Evolutionary conservation across 2,797 vertebrate species (phyloP), one percentile per base, ranked within the genome.

Genomic region (Platalea minor): DNA sequence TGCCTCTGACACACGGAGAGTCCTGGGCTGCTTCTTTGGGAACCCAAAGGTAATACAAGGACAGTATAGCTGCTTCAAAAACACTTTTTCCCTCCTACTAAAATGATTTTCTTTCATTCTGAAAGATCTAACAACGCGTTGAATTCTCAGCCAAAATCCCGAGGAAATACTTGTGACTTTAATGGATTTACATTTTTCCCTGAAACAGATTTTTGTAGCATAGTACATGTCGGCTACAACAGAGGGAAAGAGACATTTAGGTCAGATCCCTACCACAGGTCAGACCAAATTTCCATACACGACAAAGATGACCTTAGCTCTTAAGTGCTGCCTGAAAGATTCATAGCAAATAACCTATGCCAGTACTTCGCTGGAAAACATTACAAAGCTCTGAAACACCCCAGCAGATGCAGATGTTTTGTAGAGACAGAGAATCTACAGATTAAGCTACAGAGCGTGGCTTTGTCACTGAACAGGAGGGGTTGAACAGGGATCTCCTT

Each of bases 1-100:
- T 8, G 31, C 11, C 53, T 65, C 24, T 31, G 37, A 75, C 45
- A 56, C 39, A 46, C 0, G 1, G 1, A 20, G 24, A 35, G 18
- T 21, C 33, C 60, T 37, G 29, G 29, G 51, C 51, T 15, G 31
- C 15, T 60, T 37, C 65, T 82, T 35, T 43, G 37, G 25, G 83
- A 77, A 6, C 17, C 39, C 72, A 59, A 48, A 60, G 17, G 16
- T 35, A 7, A 60, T 5, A 5, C 2, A 43, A 70, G 16, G 28
- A 46, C 31, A 41, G 11, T 1, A 43, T 0, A 63, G n/a, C 21
- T 87, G 16, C 39, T 69, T 46, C 33, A 31, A 11, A 67, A 17
- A 21, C 5, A 11, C 6, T 20, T 11, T 23, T 13, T 13, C 0
- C 3, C 8, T 35, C 31, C 18, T 3, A 23, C 41, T 33, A 51